Evolutionary conservation across 2,797 vertebrate genomes (phyloP).

Genomic region (Enteromius anoplus): DNA sequence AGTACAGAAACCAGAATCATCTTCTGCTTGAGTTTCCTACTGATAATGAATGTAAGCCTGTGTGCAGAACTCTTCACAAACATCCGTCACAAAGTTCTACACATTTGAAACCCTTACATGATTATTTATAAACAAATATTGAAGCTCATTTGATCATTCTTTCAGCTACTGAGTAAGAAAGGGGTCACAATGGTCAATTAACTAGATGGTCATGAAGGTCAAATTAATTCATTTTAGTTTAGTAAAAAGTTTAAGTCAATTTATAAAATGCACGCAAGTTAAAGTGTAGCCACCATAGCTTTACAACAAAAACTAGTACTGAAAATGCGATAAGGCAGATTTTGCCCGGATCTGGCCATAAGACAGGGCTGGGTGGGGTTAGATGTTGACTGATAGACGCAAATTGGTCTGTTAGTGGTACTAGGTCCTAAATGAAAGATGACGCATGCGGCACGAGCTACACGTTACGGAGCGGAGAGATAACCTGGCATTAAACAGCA

Average conservation of each 20-base stretch:
- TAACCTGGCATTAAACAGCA: conserved; percentile 62
- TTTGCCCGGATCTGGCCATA: not conserved
- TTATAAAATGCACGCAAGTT: not conserved
- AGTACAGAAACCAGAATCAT: not conserved
- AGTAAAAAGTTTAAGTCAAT: no score
- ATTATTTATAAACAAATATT: not conserved
- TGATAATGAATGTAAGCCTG: not conserved
- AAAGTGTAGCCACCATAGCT: not conserved
- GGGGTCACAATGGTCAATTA: not conserved
- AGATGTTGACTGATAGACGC: conserved; percentile 50
- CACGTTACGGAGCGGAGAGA: conserved; percentile 51
- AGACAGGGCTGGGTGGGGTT: not conserved
- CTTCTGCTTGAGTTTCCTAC: not conserved
- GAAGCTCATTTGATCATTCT: not conserved
- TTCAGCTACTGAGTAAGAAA: conserved; percentile 6
- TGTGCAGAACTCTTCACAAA: not conserved
- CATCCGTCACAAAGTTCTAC: not conserved
- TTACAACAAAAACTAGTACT: not conserved
- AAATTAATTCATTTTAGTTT: not conserved
- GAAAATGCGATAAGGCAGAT: not conserved
- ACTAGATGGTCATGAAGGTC: not conserved
- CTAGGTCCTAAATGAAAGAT: conserved; percentile 56
- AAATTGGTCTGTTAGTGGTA: conserved; percentile 32
- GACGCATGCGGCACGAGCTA: conserved; percentile 42
- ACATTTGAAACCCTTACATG: not conserved